Percentiles rank a stretch among this genome's conserved stretches.
phyloP scores from a whole-genome alignment of 2,888 invertebrate genomes.

The Drosophila austrosaltans region DNA sequence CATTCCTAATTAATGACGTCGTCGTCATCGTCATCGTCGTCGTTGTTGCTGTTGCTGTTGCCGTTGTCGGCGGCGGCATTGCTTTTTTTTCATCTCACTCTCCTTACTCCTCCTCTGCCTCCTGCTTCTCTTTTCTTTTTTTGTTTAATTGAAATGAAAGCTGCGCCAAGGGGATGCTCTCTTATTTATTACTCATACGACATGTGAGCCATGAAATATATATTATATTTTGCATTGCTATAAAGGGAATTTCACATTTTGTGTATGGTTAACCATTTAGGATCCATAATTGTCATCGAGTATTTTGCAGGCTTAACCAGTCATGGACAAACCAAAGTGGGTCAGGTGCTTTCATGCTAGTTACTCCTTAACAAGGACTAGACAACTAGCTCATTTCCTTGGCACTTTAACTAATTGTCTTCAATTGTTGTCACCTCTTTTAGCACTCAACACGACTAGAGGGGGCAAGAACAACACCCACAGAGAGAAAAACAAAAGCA shows the following conservation, averaged over 20 bases:
- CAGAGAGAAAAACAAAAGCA: no score
- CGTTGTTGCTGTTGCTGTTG: no score
- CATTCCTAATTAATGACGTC: slow-evolving; percentile 75
- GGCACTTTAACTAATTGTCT: slow-evolving; percentile 72
- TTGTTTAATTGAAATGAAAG: slow-evolving; percentile 58
- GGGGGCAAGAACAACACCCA: slow-evolving; percentile 19
- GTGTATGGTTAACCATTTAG: no score
- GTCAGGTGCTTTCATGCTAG: background rate
- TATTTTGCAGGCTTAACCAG: no score
- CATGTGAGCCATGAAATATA: slow-evolving; percentile 42
- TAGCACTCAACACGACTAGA: slow-evolving; percentile 8
- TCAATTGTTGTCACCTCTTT: slow-evolving; percentile 54
- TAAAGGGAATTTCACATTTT: background rate
- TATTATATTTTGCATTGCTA: background rate
- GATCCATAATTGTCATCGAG: no score
- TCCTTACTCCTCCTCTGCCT: no score
- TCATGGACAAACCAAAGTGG: background rate
- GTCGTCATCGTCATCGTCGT: slow-evolving; percentile 36
- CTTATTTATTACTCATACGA: slow-evolving; percentile 71
- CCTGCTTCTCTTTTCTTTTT: slow-evolving; percentile 27
- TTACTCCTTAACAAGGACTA: slow-evolving; percentile 26
- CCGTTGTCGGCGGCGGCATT: slow-evolving; percentile 26
- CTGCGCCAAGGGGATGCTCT: slow-evolving; percentile 41
- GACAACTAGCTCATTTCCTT: slow-evolving; percentile 47
- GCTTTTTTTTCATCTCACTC: slow-evolving; percentile 3